Evolutionary conservation across 2,797 vertebrate genomes (phyloP).

Genomic region (Molothrus ater): DNA sequence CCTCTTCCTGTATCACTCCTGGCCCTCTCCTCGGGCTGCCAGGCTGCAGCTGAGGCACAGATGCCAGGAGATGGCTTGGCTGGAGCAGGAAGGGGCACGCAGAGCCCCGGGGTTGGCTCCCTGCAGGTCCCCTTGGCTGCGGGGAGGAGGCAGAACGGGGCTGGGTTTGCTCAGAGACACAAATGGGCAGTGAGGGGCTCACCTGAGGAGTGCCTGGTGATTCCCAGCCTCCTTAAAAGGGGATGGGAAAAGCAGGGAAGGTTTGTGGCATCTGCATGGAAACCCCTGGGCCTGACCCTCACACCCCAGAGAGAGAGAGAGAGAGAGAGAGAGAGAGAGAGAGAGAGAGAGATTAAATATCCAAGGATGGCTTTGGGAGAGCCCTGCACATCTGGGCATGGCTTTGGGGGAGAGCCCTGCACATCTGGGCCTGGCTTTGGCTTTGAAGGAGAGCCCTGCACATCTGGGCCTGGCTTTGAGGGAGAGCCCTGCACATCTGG

Average conservation of each 20-base stretch:
- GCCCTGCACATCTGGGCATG: not conserved
- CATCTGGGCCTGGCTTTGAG: not conserved
- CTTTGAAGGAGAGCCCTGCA: too few relatives aligned
- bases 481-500: too few relatives aligned
- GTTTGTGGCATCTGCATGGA: slow-evolving; percentile 31
- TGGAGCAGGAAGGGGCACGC: not conserved
- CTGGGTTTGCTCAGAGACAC: not conserved
- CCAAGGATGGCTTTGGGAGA: not conserved
- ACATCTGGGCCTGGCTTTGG: too few relatives aligned
- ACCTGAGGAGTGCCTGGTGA: slow-evolving; percentile 49
- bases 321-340: not conserved
- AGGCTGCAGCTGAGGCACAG: slow-evolving; percentile 5
- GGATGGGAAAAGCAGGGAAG: not conserved
- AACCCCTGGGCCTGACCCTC: not conserved
- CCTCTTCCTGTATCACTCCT: not conserved
- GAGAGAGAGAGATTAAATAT: slow-evolving; percentile 1
- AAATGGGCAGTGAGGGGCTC: not conserved
- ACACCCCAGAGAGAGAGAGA: not conserved
- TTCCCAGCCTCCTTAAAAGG: slow-evolving; percentile 35
- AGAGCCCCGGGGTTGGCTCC: not conserved
- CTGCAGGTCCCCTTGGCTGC: not conserved
- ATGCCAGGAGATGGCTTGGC: not conserved
- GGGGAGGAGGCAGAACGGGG: not conserved
- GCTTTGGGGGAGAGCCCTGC: too few relatives aligned
- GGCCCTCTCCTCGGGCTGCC: not conserved